Percentiles rank a stretch among this genome's conserved stretches.
These are phyloP conservation scores for Lordiphosa clarofinis DNA, from an alignment of 1,140 invertebrate genomes.

Conservation along the genomic window DNA sequence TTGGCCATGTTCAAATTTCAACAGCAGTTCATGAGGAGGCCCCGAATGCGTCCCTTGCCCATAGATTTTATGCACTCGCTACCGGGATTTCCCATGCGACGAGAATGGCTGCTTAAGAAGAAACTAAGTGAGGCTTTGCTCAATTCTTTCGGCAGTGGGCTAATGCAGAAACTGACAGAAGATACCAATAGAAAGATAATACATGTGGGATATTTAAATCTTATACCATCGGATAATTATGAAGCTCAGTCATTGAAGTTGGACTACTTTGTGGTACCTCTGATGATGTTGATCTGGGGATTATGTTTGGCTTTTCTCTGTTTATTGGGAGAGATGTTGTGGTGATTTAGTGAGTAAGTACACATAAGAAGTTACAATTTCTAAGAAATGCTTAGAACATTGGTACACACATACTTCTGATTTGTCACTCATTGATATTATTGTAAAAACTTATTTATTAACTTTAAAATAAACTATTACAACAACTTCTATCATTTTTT, in stretches of 20 bases:
- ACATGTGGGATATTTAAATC: constrained; percentile 27
- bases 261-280: constrained; percentile 34
- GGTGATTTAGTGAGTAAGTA: constrained; percentile 1
- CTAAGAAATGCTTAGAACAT: neutral
- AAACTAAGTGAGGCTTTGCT: constrained; percentile 39
- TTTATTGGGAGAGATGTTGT: constrained; percentile 13
- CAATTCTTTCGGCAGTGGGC: constrained; percentile 38
- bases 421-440: too few species aligned
- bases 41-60: constrained; percentile 27
- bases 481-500: too few species aligned
- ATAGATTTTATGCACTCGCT: constrained; percentile 35
- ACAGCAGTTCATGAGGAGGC: constrained; percentile 41
- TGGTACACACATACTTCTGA: too few species aligned
- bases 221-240: constrained; percentile 25
- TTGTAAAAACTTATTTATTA: too few species aligned
- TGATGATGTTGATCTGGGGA: constrained; percentile 12
- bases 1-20: constrained; percentile 30
- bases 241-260: constrained; percentile 23
- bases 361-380: neutral
- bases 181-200: constrained; percentile 37
- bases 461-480: too few species aligned
- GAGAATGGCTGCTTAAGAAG: constrained; percentile 37
- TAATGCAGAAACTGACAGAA: constrained; percentile 30
- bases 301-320: constrained; percentile 15
- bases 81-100: constrained; percentile 44